Conservation (phyloP, 2,888 invertebrate species). For the Cloeon dipterum region DNA sequence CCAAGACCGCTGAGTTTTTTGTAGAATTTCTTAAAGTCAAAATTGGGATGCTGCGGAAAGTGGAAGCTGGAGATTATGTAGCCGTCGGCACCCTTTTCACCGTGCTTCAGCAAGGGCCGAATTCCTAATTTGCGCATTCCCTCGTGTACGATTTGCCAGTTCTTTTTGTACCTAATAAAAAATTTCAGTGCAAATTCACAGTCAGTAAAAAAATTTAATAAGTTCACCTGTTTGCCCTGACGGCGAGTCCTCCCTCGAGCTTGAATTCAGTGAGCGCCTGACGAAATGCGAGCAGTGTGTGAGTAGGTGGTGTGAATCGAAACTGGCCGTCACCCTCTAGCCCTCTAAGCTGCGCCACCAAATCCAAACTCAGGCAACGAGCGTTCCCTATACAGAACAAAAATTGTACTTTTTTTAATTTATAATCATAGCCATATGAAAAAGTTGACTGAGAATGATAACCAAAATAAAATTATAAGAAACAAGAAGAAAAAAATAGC, state of each 20-base stretch:
- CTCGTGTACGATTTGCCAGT: slow-evolving; percentile 15
- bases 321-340: slow-evolving; percentile 21
- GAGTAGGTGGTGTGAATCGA: slow-evolving; percentile 24
- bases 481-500: no score
- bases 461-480: no score
- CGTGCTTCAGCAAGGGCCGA: slow-evolving; percentile 14
- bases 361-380: slow-evolving; percentile 18
- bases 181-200: no score
- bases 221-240: slow-evolving; percentile 14
- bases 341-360: slow-evolving; percentile 19
- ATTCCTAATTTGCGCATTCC: slow-evolving; percentile 21
- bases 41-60: slow-evolving; percentile 18
- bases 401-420: background rate
- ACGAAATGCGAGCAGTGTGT: slow-evolving; percentile 20
- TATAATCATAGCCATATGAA: slow-evolving; percentile 2
- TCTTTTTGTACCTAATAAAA: slow-evolving; percentile 17
- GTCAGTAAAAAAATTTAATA: background rate
- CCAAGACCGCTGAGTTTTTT: slow-evolving; percentile 17
- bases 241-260: slow-evolving; percentile 18
- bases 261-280: slow-evolving; percentile 19
- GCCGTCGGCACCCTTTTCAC: slow-evolving; percentile 11
- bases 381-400: slow-evolving; percentile 15
- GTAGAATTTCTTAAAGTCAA: slow-evolving; percentile 20
- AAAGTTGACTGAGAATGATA: no score
- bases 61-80: slow-evolving; percentile 21